Percentiles rank a stretch among this genome's conserved stretches.
These are phyloP conservation scores for Cinara cedri DNA, from an alignment of 2,888 invertebrate species.

Conservation along the genomic window DNA sequence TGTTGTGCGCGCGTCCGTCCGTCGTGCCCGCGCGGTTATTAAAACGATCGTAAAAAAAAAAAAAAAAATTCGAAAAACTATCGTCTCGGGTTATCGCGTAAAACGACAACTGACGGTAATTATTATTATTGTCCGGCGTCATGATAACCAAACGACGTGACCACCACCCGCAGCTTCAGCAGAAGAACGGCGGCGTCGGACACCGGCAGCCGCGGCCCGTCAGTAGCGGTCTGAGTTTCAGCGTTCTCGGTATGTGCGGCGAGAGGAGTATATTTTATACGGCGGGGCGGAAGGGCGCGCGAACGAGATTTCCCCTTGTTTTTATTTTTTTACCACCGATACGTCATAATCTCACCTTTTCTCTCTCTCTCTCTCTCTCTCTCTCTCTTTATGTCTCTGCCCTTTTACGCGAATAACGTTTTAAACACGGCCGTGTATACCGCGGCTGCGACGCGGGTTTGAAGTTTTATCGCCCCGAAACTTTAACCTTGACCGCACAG, in stretches of 20 bases:
- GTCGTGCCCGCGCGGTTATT: background rate
- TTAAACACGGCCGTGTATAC: too few relatives aligned
- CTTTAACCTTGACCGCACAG: slow-evolving; percentile 19
- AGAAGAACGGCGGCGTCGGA: background rate
- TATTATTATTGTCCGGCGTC: too few relatives aligned
- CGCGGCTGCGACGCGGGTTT: too few relatives aligned
- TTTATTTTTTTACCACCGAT: too few relatives aligned
- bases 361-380: too few relatives aligned
- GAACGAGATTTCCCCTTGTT: too few relatives aligned
- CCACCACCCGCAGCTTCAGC: background rate
- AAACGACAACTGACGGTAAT: too few relatives aligned
- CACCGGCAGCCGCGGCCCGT: slow-evolving; percentile 20
- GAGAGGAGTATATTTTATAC: too few relatives aligned
- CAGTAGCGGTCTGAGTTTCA: slow-evolving; percentile 45
- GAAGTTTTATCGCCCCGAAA: background rate
- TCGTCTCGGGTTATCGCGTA: background rate
- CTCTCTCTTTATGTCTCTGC: too few relatives aligned
- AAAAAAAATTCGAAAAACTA: background rate
- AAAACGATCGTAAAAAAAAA: background rate
- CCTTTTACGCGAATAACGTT: too few relatives aligned
- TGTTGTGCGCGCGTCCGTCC: background rate
- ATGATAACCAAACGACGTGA: slow-evolving; percentile 45
- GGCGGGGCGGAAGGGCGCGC: too few relatives aligned
- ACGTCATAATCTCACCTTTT: too few relatives aligned
- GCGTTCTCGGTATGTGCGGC: slow-evolving; percentile 44